Base-by-base conservation (phyloP, 2,797 vertebrate species). In the Pseudochaenichthys georgianus region DNA sequence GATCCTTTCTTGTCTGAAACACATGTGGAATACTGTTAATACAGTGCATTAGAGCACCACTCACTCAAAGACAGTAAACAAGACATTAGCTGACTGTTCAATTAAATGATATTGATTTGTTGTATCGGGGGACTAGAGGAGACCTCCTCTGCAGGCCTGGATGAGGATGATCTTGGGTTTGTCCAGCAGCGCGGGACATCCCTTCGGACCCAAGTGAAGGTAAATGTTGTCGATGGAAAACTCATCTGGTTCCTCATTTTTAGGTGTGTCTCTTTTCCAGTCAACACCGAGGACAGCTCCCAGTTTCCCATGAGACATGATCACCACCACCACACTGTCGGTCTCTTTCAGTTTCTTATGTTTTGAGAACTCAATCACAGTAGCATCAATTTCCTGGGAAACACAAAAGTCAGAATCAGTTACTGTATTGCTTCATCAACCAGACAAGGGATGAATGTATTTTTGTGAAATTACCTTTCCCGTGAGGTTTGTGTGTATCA, bases 141-240 rank as follows among this genome's bases (percentile, higher is more conserved):
- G 21, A 46, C 97, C 85, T 84, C 96, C 96, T 80, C 96, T 95
- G 78, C 97, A 97, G 75, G 96, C 95, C 89, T 98, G 96, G 70
- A 97, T 95, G 71, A 98, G 87, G 87, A 98, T 91, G 83, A 96
- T 87, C 75, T 98, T 97, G 64, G 96, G 96, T 86, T 98, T 97
- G 73, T 94, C 8, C 2, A 75, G 17, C 84, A 97, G 88, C 0
- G 12, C 90, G 3, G 59, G 79, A 82, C 96, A 97, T 2, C 83
- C 83, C 41, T 13, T 0, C 6, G 95, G 84, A 28, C 0, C 3
- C 28, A 28, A 28, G 28, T 28, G 28, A 28, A 4, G 0, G 28
- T 28, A 28, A 28, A 28, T 28, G 3, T 28, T 28, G 28, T 28
- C 28, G 28, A 28, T 28, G 28, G 3, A 28, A 28, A 28, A 28